Evolutionary conservation across 2,113 vertebrate genomes (phyloP).

Genomic region (Elgaria multicarinata): DNA sequence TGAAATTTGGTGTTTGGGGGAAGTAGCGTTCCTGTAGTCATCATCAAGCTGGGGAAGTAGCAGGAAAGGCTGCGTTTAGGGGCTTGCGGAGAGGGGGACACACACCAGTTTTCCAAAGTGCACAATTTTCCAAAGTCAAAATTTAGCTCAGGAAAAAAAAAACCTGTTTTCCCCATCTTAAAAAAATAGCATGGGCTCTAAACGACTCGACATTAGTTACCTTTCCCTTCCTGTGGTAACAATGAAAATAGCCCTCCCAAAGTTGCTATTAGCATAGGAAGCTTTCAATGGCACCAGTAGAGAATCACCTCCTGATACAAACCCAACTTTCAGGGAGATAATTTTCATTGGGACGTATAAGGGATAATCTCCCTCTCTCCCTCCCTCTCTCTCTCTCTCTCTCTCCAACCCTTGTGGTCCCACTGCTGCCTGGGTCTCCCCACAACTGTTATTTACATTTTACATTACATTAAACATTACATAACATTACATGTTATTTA

Average conservation of each 20-base stretch:
- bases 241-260: background rate
- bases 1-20: background rate
- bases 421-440: background rate
- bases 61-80: background rate
- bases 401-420: background rate
- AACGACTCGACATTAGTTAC: background rate
- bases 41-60: too few species aligned
- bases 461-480: background rate
- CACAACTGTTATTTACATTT: background rate
- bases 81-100: background rate
- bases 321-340: background rate
- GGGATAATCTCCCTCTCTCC: background rate
- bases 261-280: background rate
- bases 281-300: background rate
- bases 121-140: background rate
- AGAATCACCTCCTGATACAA: background rate
- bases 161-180: background rate
- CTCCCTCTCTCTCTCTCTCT: background rate
- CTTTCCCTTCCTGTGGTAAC: background rate
- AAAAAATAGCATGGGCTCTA: background rate
- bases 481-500: too few species aligned
- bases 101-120: background rate
- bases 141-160: background rate
- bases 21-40: background rate
- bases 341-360: background rate